Conservation (phyloP, 2,113 vertebrate genomes). For the Atherinomorus stipes region DNA sequence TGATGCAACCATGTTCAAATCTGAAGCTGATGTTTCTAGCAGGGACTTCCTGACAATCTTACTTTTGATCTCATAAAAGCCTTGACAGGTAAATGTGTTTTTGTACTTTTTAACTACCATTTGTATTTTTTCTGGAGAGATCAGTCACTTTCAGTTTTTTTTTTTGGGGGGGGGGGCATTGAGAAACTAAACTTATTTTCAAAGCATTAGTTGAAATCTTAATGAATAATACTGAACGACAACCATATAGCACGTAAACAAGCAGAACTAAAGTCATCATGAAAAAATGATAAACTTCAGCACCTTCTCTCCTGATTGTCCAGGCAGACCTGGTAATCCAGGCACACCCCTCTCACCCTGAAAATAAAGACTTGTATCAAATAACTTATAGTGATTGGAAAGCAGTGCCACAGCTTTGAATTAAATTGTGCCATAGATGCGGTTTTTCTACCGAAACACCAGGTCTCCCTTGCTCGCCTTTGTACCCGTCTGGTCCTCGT, state of each 20-base stretch:
- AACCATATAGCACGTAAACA: neutral
- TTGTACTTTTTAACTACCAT: slow-evolving; percentile 14
- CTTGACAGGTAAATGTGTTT: slow-evolving; percentile 36
- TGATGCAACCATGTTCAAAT: slow-evolving; percentile 58
- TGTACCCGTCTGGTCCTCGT: slow-evolving; percentile 87
- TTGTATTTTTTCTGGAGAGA: neutral
- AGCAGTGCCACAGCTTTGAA: neutral
- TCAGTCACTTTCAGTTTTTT: neutral
- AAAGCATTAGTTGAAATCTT: neutral
- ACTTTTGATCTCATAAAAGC: slow-evolving; percentile 57
- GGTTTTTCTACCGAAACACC: slow-evolving; percentile 88
- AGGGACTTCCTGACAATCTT: slow-evolving; percentile 66
- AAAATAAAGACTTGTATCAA: slow-evolving; percentile 45
- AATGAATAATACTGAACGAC: neutral
- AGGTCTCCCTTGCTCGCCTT: slow-evolving; percentile 89
- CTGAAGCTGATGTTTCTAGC: slow-evolving; percentile 58
- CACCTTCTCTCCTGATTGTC: slow-evolving; percentile 92
- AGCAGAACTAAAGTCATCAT: slow-evolving; percentile 5
- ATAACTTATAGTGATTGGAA: neutral
- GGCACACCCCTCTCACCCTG: slow-evolving; percentile 91
- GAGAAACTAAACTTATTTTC: neutral
- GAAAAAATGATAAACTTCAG: slow-evolving; percentile 21
- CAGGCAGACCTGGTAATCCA: slow-evolving; percentile 89
- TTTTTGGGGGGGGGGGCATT: neutral
- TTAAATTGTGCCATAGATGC: neutral